These are phyloP conservation scores for Spea bombifrons DNA, from an alignment of 2,113 vertebrate species.

Conservation along the genomic window DNA sequence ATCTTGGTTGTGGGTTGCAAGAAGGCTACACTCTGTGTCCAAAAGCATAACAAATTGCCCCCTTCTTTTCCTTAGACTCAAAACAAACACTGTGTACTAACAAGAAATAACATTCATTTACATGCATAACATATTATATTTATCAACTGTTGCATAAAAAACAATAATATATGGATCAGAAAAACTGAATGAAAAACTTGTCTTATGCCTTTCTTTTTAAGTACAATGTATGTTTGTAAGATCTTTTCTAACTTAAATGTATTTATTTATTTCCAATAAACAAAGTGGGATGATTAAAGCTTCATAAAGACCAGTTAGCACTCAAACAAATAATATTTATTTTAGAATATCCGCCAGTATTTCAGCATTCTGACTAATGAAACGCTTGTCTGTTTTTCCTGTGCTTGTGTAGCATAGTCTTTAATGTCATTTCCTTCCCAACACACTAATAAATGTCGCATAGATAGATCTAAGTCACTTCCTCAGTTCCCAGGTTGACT, in stretches of 20 bases:
- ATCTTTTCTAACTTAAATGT: too few relatives aligned
- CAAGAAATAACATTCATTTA: too few relatives aligned
- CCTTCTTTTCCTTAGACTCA: too few relatives aligned
- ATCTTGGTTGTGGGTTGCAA: too few relatives aligned
- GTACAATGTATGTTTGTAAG: too few relatives aligned
- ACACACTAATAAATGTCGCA: constrained; percentile 34
- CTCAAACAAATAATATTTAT: constrained; percentile 27
- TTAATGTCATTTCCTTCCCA: constrained; percentile 38
- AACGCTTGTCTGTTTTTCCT: constrained; percentile 31
- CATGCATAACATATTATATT: too few relatives aligned
- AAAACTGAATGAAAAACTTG: background rate
- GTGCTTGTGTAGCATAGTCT: constrained; percentile 13
- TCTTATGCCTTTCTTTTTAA: background rate
- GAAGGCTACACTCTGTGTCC: too few relatives aligned
- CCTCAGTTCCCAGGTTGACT: constrained; percentile 23
- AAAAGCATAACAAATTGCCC: too few relatives aligned
- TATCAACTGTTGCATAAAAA: background rate
- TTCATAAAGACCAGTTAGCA: background rate
- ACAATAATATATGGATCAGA: background rate
- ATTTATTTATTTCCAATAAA: background rate
- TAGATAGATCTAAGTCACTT: constrained; percentile 31
- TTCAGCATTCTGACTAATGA: constrained; percentile 33
- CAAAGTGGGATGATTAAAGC: background rate
- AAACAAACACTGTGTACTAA: too few relatives aligned
- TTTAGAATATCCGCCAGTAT: constrained; percentile 34